phyloP scores from a whole-genome alignment of 2,113 vertebrate genomes.

The Thamnaconus septentrionalis region DNA sequence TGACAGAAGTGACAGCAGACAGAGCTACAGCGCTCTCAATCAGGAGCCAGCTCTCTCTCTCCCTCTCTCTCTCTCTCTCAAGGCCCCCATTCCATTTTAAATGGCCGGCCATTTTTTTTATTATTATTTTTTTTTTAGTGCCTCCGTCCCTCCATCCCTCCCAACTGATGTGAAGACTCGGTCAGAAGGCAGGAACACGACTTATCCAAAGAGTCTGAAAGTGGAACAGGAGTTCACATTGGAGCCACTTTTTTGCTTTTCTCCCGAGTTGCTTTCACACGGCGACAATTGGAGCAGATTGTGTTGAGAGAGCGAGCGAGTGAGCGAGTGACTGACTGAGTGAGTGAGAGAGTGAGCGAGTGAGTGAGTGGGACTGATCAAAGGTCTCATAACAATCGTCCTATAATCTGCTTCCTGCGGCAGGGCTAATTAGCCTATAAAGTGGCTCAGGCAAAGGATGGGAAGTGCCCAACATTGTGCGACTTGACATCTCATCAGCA shows the following conservation, averaged over 20 bases:
- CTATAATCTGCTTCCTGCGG: constrained; percentile 39
- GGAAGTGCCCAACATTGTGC: constrained; percentile 19
- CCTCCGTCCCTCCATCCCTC: not conserved
- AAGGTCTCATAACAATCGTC: constrained; percentile 41
- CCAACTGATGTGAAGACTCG: constrained; percentile 39
- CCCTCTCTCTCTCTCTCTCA: constrained; percentile 4
- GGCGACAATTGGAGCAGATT: constrained; percentile 40
- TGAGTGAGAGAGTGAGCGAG: constrained; percentile 29
- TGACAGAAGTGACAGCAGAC: constrained; percentile 41
- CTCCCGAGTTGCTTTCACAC: constrained; percentile 10
- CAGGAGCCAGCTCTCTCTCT: constrained; percentile 19
- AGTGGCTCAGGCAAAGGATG: constrained; percentile 42
- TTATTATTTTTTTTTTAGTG: no score
- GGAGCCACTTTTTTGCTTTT: constrained; percentile 6
- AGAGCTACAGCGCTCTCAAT: constrained; percentile 20
- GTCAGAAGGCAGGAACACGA: constrained; percentile 26
- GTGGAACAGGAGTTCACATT: constrained; percentile 39
- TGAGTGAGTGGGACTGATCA: constrained; percentile 33
- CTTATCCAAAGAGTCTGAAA: constrained; percentile 35
- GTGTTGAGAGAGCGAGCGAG: constrained; percentile 25
- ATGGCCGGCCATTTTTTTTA: constrained; percentile 39
- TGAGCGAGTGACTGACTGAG: constrained; percentile 27
- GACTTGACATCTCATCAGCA: constrained; percentile 30
- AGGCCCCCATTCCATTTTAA: constrained; percentile 45
- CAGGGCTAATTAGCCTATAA: constrained; percentile 52